Base-by-base conservation (phyloP, 2,113 vertebrate species). In the Phylloscopus trochilus region DNA sequence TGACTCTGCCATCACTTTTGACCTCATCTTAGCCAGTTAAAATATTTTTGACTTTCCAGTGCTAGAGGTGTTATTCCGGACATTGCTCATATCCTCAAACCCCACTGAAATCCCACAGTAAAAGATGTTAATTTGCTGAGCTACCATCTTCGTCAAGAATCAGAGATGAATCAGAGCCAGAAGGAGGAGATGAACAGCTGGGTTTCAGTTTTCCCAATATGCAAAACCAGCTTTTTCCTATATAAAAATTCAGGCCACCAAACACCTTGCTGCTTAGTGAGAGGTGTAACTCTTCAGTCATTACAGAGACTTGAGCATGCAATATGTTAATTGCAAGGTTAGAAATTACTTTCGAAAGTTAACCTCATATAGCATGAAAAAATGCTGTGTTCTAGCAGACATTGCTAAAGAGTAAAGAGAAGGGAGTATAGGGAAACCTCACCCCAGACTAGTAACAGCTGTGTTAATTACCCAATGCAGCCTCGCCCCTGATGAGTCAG, bases 91-190 rank as follows among this genome's bases (percentile, higher is more conserved):
- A 28, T 33, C 21, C 41, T 70, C 53, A 72, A 64, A 39, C 10
- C 16, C 30, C 35, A 46, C 20, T 58, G 67, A 95, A 83, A 78
- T 44, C 19, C 31, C 21, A 15, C 12, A n/a, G 3, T 59, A 23
- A 12, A 53, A 30, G 19, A 28, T 49, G 20, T 16, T 17, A 22
- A 37, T 35, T 31, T 43, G 12, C 21, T 58, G 66, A 64, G n/a
- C 39, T 62, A 15, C 20, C 10, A 10, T 9, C 5, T 14, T 46
- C 31, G 73, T 2, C 0, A 0, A 26, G 58, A 53, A 49, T 12
- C 47, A 63, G 64, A 68, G 59, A 17, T 10, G 3, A 64, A 53
- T 56, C 47, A 93, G 28, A 58, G 33, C 2, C 35, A 78, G 28
- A 30, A 1, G 4, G 7, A 83, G 19, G 17, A 26, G 5, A 9